These are phyloP conservation scores for Drosophila merina DNA, from an alignment of 2,888 invertebrate species.

Conservation along the genomic window DNA sequence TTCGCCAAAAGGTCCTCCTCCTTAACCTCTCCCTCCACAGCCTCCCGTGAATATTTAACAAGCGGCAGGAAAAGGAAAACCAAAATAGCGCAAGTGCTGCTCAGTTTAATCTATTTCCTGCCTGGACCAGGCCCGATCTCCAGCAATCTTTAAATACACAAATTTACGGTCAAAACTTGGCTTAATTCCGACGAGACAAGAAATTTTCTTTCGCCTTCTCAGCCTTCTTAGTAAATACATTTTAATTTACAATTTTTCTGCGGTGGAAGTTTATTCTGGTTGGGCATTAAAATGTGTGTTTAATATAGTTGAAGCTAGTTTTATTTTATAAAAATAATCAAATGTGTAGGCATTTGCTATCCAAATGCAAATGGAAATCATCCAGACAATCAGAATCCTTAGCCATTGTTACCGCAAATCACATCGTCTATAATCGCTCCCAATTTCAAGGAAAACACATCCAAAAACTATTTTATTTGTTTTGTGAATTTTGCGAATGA, in stretches of 20 bases:
- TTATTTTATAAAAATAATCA: too few species aligned
- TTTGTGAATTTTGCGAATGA: conserved; percentile 74
- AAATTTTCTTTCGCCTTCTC: conserved; percentile 8
- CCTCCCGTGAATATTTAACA: conserved; percentile 65
- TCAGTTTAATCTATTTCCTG: conserved; percentile 78
- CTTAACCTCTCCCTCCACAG: conserved; percentile 17
- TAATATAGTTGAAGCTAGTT: too few species aligned
- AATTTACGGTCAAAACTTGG: conserved; percentile 33
- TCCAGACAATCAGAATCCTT: background rate
- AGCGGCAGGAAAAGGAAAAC: conserved; percentile 72
- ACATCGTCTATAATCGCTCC: conserved; percentile 19
- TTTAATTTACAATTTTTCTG: conserved; percentile 2
- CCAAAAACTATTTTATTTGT: conserved; percentile 70
- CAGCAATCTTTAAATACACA: conserved; percentile 19
- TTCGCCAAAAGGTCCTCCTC: conserved; percentile 31
- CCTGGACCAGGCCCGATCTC: conserved; percentile 11
- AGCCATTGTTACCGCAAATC: conserved; percentile 23
- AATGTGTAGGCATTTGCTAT: background rate
- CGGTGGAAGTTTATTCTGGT: conserved; percentile 17
- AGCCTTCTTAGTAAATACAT: conserved; percentile 5
- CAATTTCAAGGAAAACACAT: conserved; percentile 13
- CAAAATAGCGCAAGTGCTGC: conserved; percentile 67
- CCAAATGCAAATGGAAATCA: conserved; percentile 6
- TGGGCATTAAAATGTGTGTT: background rate
- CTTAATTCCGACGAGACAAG: conserved; percentile 29